Percentiles rank a stretch among this genome's conserved stretches.
Evolutionary conservation across 2,113 vertebrate genomes (phyloP).

Genomic region (Excalfactoria chinensis): DNA sequence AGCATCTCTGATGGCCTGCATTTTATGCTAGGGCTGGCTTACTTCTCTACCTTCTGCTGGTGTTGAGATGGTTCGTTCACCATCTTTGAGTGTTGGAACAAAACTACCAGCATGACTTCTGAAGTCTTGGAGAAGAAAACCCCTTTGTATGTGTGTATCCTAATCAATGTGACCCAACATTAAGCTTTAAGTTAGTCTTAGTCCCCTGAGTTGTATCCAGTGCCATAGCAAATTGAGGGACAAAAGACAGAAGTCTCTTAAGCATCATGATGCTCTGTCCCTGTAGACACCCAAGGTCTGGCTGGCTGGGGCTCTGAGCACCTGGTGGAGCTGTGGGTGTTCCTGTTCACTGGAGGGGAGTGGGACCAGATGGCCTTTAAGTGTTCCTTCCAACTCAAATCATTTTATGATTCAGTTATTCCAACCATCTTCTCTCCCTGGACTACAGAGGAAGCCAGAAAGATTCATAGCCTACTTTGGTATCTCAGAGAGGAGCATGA

Average conservation of each 20-base stretch:
- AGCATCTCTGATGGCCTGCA: accelerated
- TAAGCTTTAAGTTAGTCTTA: background rate
- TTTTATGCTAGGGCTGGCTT: background rate
- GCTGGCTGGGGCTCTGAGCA: no score
- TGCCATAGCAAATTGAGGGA: accelerated
- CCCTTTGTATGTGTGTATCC: accelerated
- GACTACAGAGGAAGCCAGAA: background rate
- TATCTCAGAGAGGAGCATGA: background rate
- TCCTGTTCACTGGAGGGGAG: no score
- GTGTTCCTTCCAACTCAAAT: no score
- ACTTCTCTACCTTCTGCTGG: background rate
- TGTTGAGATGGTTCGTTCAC: background rate
- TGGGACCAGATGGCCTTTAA: no score
- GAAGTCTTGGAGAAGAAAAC: accelerated
- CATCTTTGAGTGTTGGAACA: background rate
- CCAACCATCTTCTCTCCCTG: background rate
- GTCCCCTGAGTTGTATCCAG: background rate
- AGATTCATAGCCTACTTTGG: background rate
- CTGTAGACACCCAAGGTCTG: no score
- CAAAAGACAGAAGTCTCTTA: background rate
- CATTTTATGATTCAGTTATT: background rate
- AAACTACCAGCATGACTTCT: accelerated
- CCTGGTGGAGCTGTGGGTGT: no score
- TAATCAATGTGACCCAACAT: no score
- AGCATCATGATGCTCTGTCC: no score